These are phyloP conservation scores for Geococcyx californianus DNA, from an alignment of 2,113 vertebrate genomes.

Conservation along the genomic window DNA sequence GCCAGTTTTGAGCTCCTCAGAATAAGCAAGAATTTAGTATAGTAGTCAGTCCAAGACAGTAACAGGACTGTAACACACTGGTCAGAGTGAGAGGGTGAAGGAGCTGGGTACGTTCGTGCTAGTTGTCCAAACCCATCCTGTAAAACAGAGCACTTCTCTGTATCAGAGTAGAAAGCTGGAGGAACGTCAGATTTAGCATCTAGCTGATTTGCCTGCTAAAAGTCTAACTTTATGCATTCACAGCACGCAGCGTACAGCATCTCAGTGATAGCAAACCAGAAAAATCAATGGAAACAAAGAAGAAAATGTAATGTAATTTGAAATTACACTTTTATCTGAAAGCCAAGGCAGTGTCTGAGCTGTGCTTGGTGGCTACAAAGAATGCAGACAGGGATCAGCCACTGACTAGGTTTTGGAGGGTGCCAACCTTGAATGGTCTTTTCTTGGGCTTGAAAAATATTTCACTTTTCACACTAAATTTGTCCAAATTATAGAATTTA, in stretches of 20 bases:
- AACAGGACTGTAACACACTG: rapidly evolving
- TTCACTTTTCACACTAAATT: neutral
- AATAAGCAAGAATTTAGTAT: neutral
- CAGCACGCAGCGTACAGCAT: neutral
- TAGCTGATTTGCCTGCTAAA: neutral
- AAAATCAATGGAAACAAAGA: neutral
- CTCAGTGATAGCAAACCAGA: neutral
- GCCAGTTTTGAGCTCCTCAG: neutral
- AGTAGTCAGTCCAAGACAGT: neutral
- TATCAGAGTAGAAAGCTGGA: neutral
- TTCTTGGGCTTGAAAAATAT: neutral
- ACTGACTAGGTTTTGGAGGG: neutral
- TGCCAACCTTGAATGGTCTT: neutral
- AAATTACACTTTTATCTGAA: neutral
- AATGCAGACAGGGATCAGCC: neutral
- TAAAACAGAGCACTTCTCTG: neutral
- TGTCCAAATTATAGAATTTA: neutral
- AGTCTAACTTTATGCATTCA: neutral
- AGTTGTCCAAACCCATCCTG: neutral
- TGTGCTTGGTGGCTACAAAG: neutral
- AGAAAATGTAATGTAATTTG: neutral
- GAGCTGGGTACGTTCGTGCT: rapidly evolving
- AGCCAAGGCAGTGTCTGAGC: neutral
- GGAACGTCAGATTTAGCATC: neutral
- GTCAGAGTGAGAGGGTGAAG: neutral